These are phyloP conservation scores for Lepilemur ruficaudatus DNA, from an alignment of 2,797 vertebrate genomes.

Conservation along the genomic window DNA sequence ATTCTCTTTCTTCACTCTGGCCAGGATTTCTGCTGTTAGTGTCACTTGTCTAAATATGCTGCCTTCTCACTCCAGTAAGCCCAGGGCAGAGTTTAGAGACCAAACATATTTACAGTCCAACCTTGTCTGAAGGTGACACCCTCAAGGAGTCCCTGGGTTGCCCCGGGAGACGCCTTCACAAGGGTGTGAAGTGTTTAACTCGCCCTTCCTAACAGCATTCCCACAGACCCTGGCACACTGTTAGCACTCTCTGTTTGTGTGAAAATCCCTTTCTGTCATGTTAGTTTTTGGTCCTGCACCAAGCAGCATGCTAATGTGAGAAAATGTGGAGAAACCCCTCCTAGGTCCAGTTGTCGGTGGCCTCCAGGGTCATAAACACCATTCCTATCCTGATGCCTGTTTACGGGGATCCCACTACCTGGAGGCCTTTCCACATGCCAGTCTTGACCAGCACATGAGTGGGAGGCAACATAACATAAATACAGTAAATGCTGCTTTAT, in stretches of 20 bases:
- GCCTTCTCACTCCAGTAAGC: background rate
- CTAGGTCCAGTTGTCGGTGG: background rate
- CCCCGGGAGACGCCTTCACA: background rate
- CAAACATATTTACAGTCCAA: constrained; percentile 24
- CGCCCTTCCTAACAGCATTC: background rate
- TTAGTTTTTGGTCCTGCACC: background rate
- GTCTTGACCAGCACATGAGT: background rate
- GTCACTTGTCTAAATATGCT: background rate
- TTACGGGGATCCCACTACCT: background rate
- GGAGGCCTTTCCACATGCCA: background rate
- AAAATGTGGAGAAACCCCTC: constrained; percentile 44
- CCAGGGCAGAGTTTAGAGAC: background rate
- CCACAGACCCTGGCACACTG: background rate
- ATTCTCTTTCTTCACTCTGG: background rate
- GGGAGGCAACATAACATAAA: background rate
- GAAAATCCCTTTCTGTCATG: constrained; percentile 44
- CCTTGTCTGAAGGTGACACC: constrained; percentile 21
- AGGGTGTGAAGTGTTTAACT: constrained; percentile 45
- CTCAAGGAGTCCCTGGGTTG: background rate
- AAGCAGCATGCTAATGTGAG: constrained; percentile 34
- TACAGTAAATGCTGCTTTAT: background rate
- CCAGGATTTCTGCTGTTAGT: background rate
- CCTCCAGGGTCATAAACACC: constrained; percentile 17
- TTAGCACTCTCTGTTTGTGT: background rate
- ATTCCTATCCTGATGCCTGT: background rate